Base-by-base conservation (phyloP, 2,797 vertebrate genomes). In the Coregonus ussuriensis region DNA sequence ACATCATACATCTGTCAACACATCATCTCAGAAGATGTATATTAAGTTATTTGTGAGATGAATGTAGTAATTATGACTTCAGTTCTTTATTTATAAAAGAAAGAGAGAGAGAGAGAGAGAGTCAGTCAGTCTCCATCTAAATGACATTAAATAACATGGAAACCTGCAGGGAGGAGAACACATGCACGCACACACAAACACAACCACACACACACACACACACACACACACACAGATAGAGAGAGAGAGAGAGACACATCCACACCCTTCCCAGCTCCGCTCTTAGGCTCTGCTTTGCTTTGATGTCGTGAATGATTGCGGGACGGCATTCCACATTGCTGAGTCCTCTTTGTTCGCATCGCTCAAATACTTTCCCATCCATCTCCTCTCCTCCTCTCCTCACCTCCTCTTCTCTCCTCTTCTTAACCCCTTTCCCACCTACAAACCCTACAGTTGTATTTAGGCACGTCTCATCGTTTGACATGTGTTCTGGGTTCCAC, bases 261-360 rank as follows among this genome's bases (percentile, higher is more conserved):
- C 72, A 83, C 81, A 84, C 84, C 74, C 33, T 35, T 35, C 35
- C 35, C 35, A 35, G 35, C 35, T 35, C 35, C 67, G 54, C 47
- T 79, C 73, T 77, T 41, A 69, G 79, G 29, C 4, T 29, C 71
- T 16, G 9, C 14, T 51, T 79, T 68, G 56, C 25, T 59, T 14
- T 81, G 76, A 68, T 74, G 59, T 25, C 13, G 74, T 87, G 89
- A 93, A 85, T 84, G 88, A 93, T 94, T 92, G 89, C 83, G 80
- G 87, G 83, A 82, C 75, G 85, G 88, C 92, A 93, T 92, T 92
- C 84, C 84, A 89, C 85, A 77, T 85, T 35, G 74, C 87, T 85
- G 80, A 3, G 83, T 84, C 56, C 86, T 89, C 92, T 93, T 94
- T 92, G 91, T 93, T 87, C 82, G 82, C 83, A 92, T 93, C 83